Evolutionary conservation across 2,797 vertebrate genomes (phyloP).

Genomic region (Psittacula derbiana): DNA sequence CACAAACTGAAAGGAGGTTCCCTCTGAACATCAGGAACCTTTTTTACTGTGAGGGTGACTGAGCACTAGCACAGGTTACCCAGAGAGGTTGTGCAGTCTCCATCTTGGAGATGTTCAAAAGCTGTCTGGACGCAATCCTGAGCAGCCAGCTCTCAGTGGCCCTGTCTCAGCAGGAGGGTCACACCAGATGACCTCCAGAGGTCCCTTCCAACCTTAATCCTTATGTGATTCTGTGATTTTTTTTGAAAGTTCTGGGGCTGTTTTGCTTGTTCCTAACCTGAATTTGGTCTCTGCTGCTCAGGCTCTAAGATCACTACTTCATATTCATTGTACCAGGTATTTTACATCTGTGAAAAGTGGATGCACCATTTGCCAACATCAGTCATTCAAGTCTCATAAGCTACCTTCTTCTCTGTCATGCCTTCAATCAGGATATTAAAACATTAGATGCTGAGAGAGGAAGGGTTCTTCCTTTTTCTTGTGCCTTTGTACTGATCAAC

Average conservation of each 20-base stretch:
- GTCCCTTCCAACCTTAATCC: neutral
- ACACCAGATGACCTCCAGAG: neutral
- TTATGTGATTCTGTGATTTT: neutral
- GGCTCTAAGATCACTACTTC: neutral
- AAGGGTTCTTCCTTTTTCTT: neutral
- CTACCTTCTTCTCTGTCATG: neutral
- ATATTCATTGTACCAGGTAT: neutral
- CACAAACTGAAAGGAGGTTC: neutral
- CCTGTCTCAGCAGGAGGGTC: rapidly evolving
- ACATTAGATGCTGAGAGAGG: neutral
- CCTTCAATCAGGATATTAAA: neutral
- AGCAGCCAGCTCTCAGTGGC: neutral
- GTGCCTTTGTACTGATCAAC: neutral
- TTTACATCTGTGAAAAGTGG: neutral
- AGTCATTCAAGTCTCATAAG: neutral
- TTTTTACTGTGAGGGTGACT: neutral
- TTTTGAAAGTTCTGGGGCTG: neutral
- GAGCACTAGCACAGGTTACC: neutral
- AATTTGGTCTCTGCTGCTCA: neutral
- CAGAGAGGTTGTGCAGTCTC: neutral
- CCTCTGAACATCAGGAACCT: neutral
- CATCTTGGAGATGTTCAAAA: neutral
- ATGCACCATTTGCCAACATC: neutral
- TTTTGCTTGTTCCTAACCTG: neutral
- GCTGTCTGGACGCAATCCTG: rapidly evolving